phyloP scores from a whole-genome alignment of 1,140 invertebrate genomes.

The Maconellicoccus hirsutus region DNA sequence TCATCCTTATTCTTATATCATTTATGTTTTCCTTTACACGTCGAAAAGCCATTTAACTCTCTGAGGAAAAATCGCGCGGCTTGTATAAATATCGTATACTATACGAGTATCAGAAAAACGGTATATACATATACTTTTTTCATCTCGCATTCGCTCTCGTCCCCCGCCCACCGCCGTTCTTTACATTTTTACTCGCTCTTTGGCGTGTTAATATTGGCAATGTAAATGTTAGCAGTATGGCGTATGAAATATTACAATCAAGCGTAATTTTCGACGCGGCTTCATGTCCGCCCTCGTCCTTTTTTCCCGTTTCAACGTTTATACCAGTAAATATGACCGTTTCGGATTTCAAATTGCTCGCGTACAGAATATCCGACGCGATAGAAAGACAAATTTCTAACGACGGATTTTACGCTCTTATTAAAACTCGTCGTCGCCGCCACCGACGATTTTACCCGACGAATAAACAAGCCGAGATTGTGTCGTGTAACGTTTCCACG shows the following conservation, averaged over 20 bases:
- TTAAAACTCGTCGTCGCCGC: background rate
- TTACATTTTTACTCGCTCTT: too few relatives aligned
- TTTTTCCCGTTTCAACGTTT: background rate
- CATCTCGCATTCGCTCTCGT: too few relatives aligned
- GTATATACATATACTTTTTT: too few relatives aligned
- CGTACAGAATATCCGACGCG: too few relatives aligned
- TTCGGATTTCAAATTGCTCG: background rate
- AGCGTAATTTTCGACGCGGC: background rate
- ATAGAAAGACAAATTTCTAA: background rate
- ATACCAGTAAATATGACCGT: background rate
- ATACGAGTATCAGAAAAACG: too few relatives aligned
- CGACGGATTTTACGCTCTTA: background rate
- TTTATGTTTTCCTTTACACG: constrained; percentile 9
- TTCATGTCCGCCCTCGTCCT: too few relatives aligned
- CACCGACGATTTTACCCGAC: background rate
- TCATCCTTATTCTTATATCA: constrained; percentile 4
- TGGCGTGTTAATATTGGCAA: background rate
- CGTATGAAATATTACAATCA: background rate
- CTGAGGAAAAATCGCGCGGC: background rate
- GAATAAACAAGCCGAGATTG: background rate
- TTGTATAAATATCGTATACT: background rate
- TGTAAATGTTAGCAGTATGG: background rate
- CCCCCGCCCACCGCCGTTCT: too few relatives aligned
- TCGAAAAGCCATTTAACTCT: constrained; percentile 4
- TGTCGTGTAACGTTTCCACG: background rate